These are phyloP conservation scores for rabbit (Oryctolagus cuniculus) DNA, from an alignment of 2,113 vertebrate species.

Conservation along the genomic window mOryCun1.1 NC_091440.1:2286501-2287000, in stretches of 20 bases:
- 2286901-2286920: background rate
- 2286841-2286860: background rate
- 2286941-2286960: background rate
- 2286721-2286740: background rate
- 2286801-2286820: background rate
- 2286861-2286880: background rate
- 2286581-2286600: no score
- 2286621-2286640: background rate
- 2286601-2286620: background rate
- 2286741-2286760: no score
- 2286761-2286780: background rate
- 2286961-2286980: no score
- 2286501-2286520: background rate
- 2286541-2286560: background rate
- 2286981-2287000: background rate
- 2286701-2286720: background rate
- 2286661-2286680: no score
- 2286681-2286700: background rate
- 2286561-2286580: background rate
- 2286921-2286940: background rate
- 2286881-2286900: background rate
- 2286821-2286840: background rate
- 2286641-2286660: background rate
- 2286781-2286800: background rate
- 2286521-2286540: background rate